Percentiles rank a stretch among this genome's conserved stretches.
These are phyloP conservation scores for Gerris lacustris DNA, from an alignment of 2,888 invertebrate genomes.

Conservation along the genomic window DNA sequence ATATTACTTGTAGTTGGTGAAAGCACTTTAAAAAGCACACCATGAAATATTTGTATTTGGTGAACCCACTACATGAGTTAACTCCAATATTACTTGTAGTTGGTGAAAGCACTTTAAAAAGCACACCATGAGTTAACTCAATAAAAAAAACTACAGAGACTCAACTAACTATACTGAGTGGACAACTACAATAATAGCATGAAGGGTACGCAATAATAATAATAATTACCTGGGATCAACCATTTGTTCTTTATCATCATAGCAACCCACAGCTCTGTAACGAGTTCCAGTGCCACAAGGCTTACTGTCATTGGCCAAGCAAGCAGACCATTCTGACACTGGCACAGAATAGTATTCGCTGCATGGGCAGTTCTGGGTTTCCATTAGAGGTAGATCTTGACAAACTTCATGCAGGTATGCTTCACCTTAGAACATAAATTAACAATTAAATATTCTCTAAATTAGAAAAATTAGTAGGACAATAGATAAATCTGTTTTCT, in stretches of 20 bases:
- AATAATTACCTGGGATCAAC: constrained; percentile 34
- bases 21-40: too few relatives aligned
- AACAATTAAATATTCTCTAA: background rate
- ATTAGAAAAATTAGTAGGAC: background rate
- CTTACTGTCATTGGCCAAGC: constrained; percentile 33
- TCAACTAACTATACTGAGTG: too few relatives aligned
- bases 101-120: too few relatives aligned
- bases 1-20: too few relatives aligned
- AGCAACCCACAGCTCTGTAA: constrained; percentile 34
- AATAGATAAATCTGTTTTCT: background rate
- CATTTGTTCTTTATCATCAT: constrained; percentile 33
- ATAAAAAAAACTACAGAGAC: too few relatives aligned
- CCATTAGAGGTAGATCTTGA: constrained; percentile 33
- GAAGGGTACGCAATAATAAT: too few relatives aligned
- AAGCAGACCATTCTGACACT: constrained; percentile 35
- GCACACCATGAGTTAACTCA: too few relatives aligned
- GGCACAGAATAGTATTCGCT: constrained; percentile 32
- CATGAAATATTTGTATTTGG: too few relatives aligned
- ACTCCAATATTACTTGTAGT: too few relatives aligned
- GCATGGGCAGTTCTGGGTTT: constrained; percentile 35
- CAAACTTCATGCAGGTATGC: constrained; percentile 30
- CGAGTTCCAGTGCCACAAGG: constrained; percentile 35
- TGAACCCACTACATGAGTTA: too few relatives aligned
- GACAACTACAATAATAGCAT: too few relatives aligned
- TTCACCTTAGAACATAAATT: too few relatives aligned